Conservation (phyloP, 1,140 invertebrate species). For the Meloidogyne exigua region DNA sequence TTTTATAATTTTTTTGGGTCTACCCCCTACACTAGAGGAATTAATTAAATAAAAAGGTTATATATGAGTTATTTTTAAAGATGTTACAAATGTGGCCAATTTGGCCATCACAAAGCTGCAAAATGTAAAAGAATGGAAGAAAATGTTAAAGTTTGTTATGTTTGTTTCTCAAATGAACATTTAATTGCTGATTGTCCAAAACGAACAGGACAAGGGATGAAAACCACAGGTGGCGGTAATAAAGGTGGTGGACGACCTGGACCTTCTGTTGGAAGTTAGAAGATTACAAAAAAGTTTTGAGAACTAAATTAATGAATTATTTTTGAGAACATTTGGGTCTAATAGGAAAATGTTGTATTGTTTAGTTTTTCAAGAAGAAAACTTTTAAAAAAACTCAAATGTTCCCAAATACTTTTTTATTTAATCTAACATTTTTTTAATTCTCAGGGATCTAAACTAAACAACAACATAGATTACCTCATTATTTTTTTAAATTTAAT, state of each 20-base stretch:
- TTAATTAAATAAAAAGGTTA: no score
- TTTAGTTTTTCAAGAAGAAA: no score
- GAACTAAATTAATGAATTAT: background rate
- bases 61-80: background rate
- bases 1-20: no score
- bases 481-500: background rate
- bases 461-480: background rate
- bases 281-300: background rate
- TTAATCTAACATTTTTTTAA: background rate
- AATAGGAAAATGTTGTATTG: no score
- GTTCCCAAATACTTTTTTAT: background rate
- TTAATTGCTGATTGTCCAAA: constrained; percentile 33
- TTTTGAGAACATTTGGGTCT: background rate
- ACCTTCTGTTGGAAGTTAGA: background rate
- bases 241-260: background rate
- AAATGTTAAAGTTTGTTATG: constrained; percentile 31
- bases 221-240: background rate
- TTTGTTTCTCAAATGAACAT: constrained; percentile 28
- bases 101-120: constrained; percentile 32
- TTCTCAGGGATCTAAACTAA: background rate
- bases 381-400: background rate
- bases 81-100: constrained; percentile 36
- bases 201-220: background rate
- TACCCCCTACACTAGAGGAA: no score
- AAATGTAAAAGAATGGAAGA: constrained; percentile 27